phyloP scores from a whole-genome alignment of 2,888 invertebrate genomes.

The Ctena decussata region DNA sequence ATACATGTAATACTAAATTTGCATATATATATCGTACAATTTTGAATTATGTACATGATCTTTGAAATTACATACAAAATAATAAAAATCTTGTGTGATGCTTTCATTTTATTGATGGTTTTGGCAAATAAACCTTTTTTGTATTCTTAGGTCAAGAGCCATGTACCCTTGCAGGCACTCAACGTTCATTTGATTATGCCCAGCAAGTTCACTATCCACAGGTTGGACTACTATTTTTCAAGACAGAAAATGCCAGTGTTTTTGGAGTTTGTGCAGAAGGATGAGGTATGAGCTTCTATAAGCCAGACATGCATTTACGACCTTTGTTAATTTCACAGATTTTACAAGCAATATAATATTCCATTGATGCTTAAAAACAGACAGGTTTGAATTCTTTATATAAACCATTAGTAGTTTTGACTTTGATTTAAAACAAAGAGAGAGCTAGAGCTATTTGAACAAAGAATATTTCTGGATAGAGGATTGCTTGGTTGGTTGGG shows the following conservation, averaged over 20 bases:
- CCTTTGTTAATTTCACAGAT: too few relatives aligned
- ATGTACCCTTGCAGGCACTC: neutral
- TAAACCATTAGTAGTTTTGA: too few relatives aligned
- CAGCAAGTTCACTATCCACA: neutral
- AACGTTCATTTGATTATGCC: neutral
- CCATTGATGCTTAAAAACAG: too few relatives aligned
- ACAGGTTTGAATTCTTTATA: too few relatives aligned
- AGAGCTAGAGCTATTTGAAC: too few relatives aligned
- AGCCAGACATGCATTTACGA: too few relatives aligned
- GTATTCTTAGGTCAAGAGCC: neutral
- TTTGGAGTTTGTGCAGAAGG: neutral
- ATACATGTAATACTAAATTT: neutral
- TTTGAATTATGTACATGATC: neutral
- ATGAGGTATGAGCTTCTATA: neutral
- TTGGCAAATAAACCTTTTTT: neutral
- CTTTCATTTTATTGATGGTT: neutral
- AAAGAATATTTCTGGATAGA: too few relatives aligned
- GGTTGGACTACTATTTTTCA: neutral
- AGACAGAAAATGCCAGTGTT: constrained; percentile 1
- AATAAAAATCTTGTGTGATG: neutral
- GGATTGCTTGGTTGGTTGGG: too few relatives aligned
- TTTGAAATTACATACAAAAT: neutral
- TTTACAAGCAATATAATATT: too few relatives aligned
- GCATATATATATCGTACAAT: neutral
- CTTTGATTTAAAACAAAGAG: too few relatives aligned